These are phyloP conservation scores for Ptilodon capucinus DNA, from an alignment of 2,888 invertebrate species.

Conservation along the genomic window DNA sequence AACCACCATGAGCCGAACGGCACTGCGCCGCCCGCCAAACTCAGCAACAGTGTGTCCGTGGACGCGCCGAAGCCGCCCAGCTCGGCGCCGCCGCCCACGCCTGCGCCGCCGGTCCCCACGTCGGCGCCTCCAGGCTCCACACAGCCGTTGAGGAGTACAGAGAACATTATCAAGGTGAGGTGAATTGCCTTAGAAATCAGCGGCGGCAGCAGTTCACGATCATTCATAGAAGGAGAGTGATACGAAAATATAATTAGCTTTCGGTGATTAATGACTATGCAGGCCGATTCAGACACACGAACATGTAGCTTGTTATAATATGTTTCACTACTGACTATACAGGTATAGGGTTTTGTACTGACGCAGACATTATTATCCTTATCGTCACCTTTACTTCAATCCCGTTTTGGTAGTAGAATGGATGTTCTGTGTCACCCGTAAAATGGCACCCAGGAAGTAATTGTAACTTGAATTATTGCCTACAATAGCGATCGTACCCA, in stretches of 20 bases:
- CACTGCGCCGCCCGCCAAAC: slow-evolving; percentile 52
- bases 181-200: too few relatives aligned
- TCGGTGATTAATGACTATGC: too few relatives aligned
- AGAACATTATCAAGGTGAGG: slow-evolving; percentile 75
- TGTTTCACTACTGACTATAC: too few relatives aligned
- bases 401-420: background rate
- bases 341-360: too few relatives aligned
- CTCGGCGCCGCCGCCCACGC: slow-evolving; percentile 69
- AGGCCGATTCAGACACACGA: too few relatives aligned
- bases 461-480: background rate
- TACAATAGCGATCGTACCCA: background rate
- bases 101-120: slow-evolving; percentile 74
- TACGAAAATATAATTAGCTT: too few relatives aligned
- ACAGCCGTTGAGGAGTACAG: slow-evolving; percentile 67
- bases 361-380: too few relatives aligned
- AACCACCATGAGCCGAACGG: slow-evolving; percentile 80
- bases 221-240: too few relatives aligned
- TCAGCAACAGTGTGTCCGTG: slow-evolving; percentile 70
- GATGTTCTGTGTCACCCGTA: background rate
- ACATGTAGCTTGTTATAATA: too few relatives aligned
- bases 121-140: slow-evolving; percentile 56
- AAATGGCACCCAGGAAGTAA: background rate
- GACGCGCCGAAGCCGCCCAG: slow-evolving; percentile 66
- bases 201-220: too few relatives aligned
- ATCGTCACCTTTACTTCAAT: background rate